Conservation (phyloP, 1,140 invertebrate genomes). For the Dreissena polymorpha region DNA sequence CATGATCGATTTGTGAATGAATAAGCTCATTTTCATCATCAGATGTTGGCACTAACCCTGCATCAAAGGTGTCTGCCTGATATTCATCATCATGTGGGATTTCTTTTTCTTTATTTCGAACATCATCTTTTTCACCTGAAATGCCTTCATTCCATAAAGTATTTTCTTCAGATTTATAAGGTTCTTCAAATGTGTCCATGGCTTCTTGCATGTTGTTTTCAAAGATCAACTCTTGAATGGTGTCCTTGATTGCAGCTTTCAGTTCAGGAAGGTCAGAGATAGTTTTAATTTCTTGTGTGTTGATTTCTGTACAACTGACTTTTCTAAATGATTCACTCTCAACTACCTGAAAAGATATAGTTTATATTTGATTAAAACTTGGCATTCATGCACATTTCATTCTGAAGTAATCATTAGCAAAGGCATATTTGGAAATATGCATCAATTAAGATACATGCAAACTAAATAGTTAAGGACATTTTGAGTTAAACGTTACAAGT, state of each 20-base stretch:
- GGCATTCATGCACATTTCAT: too few species aligned
- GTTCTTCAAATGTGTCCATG: not conserved
- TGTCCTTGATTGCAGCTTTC: constrained; percentile 3
- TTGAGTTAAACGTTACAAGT: too few species aligned
- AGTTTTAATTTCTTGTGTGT: not conserved
- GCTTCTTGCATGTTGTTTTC: constrained; percentile 14
- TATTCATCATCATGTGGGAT: not conserved
- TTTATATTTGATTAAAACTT: too few species aligned
- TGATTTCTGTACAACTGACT: constrained; percentile 1
- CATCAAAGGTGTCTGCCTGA: not conserved
- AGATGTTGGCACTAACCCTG: too few species aligned
- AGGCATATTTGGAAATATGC: too few species aligned
- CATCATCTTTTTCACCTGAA: not conserved
- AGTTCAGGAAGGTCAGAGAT: not conserved
- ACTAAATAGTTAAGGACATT: too few species aligned
- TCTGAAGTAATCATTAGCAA: too few species aligned
- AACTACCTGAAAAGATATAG: constrained; percentile 23
- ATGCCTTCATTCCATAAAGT: not conserved
- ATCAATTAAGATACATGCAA: too few species aligned
- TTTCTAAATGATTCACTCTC: constrained; percentile 45
- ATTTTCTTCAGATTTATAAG: not conserved
- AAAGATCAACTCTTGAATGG: constrained; percentile 33
- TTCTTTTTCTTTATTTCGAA: not conserved
- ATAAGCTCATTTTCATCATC: too few species aligned
- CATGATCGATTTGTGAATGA: constrained; percentile 4